Base-by-base conservation (phyloP, 1,140 invertebrate genomes). In the Cotesia typhae region DNA sequence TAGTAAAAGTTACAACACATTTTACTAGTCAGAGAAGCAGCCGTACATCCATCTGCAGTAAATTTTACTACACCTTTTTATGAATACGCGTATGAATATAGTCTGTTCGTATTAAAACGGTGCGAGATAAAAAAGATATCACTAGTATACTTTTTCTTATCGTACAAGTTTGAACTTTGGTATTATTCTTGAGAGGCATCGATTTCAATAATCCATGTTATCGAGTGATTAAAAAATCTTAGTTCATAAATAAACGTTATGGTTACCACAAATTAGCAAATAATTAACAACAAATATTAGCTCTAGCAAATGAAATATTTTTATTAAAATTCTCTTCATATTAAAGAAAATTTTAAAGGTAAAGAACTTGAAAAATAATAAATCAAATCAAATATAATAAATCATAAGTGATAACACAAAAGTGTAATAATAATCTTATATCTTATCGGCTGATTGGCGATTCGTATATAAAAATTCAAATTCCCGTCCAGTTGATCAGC, bases 401-500 rank as follows among this genome's bases (percentile, higher is more conserved):
- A 9, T 41, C 10, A 55, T 1, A 17, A 14, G 5, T 55, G 47
- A 37, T 53, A 37, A 69, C 55, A 4, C 1, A 2, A 28, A 28
- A 28, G 17, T 57, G 4, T 57, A 17, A 5, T 7, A 17, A 1
- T 52, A 37, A 69, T 69, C 67, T 69, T 69, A 69, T 69, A 52
- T 7, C n/a, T 12, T 10, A 67, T 51, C 35, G 4, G 20, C 36
- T 20, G n/a, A 47, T 65, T 53, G 59, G 20, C 4, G 35, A 64
- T 6, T n/a, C 20, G 69, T 70, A 70, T 70, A 70, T 52, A 70
- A 70, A 47, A 61, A 51, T 20, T 64, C 9, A 5, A 35, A 70
- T 61, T 10, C 7, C 2, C 12, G 14, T 28, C 6, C 28, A 64
- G 53, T 14, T n/a, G 4, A 74, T 72, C 69, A 73, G 35, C 65